Percentiles rank a stretch among this genome's conserved stretches.
Evolutionary conservation across 2,113 vertebrate genomes (phyloP).

Genomic region (Opisthocomus hoazin): DNA sequence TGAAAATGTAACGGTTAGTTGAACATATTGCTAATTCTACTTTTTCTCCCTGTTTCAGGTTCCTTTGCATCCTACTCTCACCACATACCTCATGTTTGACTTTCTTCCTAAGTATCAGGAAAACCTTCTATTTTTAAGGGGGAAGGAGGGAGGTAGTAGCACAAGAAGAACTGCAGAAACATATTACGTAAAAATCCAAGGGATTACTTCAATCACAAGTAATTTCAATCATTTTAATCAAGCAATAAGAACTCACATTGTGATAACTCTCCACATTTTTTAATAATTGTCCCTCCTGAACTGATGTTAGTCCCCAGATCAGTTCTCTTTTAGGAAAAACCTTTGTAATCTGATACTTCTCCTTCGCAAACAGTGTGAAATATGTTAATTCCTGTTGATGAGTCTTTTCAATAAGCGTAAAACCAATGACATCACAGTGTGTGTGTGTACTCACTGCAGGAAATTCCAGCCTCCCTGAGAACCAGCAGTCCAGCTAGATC

Average conservation of each 20-base stretch:
- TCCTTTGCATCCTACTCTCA: background rate
- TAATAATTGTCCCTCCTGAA: background rate
- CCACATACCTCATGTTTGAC: background rate
- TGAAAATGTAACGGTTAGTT: background rate
- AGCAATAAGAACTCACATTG: background rate
- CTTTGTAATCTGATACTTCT: background rate
- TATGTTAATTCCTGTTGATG: background rate
- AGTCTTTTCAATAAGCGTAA: background rate
- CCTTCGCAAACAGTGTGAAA: background rate
- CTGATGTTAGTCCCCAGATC: background rate
- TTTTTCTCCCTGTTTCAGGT: background rate
- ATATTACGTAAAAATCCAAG: background rate
- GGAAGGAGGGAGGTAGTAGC: background rate
- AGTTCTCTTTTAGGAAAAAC: background rate
- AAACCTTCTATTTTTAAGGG: background rate
- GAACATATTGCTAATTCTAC: background rate
- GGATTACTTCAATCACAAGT: background rate
- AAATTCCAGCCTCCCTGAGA: background rate
- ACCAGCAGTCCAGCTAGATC: background rate
- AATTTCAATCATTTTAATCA: conserved; percentile 16
- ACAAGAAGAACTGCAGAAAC: background rate
- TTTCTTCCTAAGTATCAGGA: background rate
- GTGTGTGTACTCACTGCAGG: background rate
- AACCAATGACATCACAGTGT: background rate
- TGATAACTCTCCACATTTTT: background rate